Evolutionary conservation across 2,797 vertebrate species (phyloP), one percentile per base, ranked within the genome.

Genomic region (Emydoidea blandingii): DNA sequence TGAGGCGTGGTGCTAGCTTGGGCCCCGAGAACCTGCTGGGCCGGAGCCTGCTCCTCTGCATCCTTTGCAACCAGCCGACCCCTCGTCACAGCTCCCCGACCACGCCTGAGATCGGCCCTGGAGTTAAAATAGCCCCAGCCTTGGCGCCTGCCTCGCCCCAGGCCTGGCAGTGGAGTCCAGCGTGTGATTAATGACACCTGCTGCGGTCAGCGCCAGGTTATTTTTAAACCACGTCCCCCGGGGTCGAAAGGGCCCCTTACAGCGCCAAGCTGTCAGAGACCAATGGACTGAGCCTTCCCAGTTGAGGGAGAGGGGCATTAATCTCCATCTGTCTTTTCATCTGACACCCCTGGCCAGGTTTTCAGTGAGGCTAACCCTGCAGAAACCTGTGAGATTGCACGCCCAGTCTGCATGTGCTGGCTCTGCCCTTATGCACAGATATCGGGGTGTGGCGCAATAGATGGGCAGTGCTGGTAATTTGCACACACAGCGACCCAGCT

Each of bases 181-280:
- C 85, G 83, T 41, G 15, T 90, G 90, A 79, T 88, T 93, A 82
- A 56, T 29, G 81, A 85, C 65, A 91, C 62, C 87, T 95, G 92
- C 93, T 85, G 72, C 87, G 92, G 85, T 53, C 5, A 85, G 89
- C 87, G 74, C 53, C 91, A 93, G 81, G 88, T 93, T 96, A 92
- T 97, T 97, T 96, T 96, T 84, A 95, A 94, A 49, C 83, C 86
- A 87, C 87, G 92, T 88, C 74, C 93, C 92, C 27, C 2, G 37
- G 91, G 95, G 82, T 83, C 86, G 37, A 50, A 92, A 84, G 91
- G 86, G 89, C 92, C 93, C 83, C 92, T 95, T 95, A 90, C 95
- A 4, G 92, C 91, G 92, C 90, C 88, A 81, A 91, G 82, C 68
- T 49, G 62, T n/a, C 37, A 44, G 62, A 47, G 27, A 83, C 12